phyloP scores from a whole-genome alignment of 2,113 vertebrate genomes.

The Hippocampus guttulatus region DNA sequence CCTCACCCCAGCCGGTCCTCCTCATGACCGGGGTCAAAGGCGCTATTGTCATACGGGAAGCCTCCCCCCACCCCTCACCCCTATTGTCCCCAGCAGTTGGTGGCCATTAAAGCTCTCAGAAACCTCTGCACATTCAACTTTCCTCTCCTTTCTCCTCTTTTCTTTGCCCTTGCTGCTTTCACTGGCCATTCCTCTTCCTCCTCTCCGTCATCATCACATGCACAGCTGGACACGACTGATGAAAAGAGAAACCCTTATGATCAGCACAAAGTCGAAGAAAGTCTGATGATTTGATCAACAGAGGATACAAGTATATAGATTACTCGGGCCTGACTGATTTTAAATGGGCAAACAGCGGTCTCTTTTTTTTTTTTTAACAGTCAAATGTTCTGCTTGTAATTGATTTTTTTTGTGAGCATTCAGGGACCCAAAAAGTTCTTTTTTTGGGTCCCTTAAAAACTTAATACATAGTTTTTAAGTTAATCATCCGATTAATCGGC shows the following conservation, averaged over 20 bases:
- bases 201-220: slow-evolving; percentile 17
- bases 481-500: too few species aligned
- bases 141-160: slow-evolving; percentile 47
- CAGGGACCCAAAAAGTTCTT: too few species aligned
- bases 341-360: too few species aligned
- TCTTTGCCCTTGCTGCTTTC: slow-evolving; percentile 39
- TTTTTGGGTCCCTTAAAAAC: too few species aligned
- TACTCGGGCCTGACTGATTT: too few species aligned
- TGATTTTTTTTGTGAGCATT: too few species aligned
- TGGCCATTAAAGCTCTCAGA: slow-evolving; percentile 60
- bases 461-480: too few species aligned
- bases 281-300: not conserved
- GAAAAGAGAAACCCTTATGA: not conserved
- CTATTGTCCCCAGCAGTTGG: slow-evolving; percentile 67
- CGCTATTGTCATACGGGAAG: slow-evolving; percentile 72
- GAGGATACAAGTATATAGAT: too few species aligned
- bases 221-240: slow-evolving; percentile 6
- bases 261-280: not conserved
- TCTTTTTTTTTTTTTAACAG: too few species aligned
- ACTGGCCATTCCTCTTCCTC: not conserved
- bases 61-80: slow-evolving; percentile 55
- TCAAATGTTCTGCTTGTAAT: too few species aligned
- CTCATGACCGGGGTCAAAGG: slow-evolving; percentile 67
- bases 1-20: slow-evolving; percentile 11
- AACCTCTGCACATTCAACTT: slow-evolving; percentile 63